Base-by-base conservation (phyloP, 2,113 vertebrate genomes). In the Struthidea cinerea region DNA sequence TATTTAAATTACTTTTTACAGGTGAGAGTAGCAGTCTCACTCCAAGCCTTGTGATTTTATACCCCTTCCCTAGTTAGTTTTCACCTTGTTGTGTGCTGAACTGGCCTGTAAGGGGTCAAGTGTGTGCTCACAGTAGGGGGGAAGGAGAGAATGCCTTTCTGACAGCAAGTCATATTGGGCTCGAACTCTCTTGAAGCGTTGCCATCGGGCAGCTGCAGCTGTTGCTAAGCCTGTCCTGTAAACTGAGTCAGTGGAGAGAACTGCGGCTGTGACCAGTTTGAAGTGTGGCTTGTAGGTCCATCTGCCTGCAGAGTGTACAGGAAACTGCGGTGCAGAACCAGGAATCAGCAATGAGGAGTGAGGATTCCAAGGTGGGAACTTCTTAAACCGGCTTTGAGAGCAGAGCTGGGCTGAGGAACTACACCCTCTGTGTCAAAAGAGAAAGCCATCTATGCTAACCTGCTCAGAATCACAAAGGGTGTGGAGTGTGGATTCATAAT, bases 151-250 rank as follows among this genome's bases (percentile, higher is more conserved):
- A 90, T 93, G 90, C 68, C 53, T 92, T 92, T 86, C 76, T 97
- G 78, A 76, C 85, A 80, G 70, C 75, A 65, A 60, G 87, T 94
- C 95, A 87, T 82, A 90, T 80, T 88, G 61, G 67, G 87, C 78
- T 91, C 73, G 49, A 90, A 30, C 32, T 89, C 64, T 86, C 49
- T 88, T 78, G 85, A 95, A 80, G 90, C 41, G 2, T 16, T 96
- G 90, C 92, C 85, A 47, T 85, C 32, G 33, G 82, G 80, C 61
- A 53, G 32, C 78, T 85, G 79, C 95, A 95, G 92, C 95, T 96
- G 92, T 97, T 80, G 37, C 78, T 79, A 68, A 83, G 75, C 57
- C 41, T 73, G 76, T 80, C 50, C 63, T 88, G 88, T 88, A 93
- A 93, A 76, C 70, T 80, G 88, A 94, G 92, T 93, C 75, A 83